Conservation (phyloP, 2,113 vertebrate species). For the Scophthalmus maximus region DNA sequence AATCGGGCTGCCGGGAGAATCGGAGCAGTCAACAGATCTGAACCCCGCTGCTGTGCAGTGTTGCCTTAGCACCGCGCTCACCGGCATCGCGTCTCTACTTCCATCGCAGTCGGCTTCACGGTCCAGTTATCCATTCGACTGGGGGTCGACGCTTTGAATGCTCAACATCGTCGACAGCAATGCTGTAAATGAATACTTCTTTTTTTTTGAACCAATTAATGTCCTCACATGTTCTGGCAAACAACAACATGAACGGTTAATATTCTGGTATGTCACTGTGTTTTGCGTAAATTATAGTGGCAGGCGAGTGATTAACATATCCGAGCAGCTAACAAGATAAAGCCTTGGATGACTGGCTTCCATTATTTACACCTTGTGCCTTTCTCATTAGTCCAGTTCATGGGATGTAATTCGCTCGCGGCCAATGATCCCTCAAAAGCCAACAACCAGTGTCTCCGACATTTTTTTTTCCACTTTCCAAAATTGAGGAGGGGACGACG, state of each 20-base stretch:
- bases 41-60: too few relatives aligned
- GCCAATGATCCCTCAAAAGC: slow-evolving; percentile 20
- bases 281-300: slow-evolving; percentile 27
- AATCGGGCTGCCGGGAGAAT: too few relatives aligned
- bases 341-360: slow-evolving; percentile 16
- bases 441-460: slow-evolving; percentile 18
- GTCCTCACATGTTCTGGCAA: background rate
- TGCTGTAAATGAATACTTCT: background rate
- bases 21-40: too few relatives aligned
- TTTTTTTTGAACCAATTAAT: too few relatives aligned
- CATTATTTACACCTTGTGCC: slow-evolving; percentile 44
- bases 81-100: too few relatives aligned
- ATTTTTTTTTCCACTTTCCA: slow-evolving; percentile 26
- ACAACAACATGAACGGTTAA: background rate
- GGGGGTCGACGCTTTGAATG: too few relatives aligned
- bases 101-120: too few relatives aligned
- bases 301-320: slow-evolving; percentile 36
- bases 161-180: too few relatives aligned
- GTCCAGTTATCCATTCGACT: too few relatives aligned
- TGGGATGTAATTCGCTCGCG: slow-evolving; percentile 48
- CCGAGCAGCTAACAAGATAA: slow-evolving; percentile 33
- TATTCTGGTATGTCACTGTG: background rate
- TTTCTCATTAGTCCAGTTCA: slow-evolving; percentile 36
- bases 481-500: slow-evolving; percentile 25
- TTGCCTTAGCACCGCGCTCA: too few relatives aligned